phyloP scores from a whole-genome alignment of 53 echinoderm and acorn worm genomes.

The Temnopleurus reevesii region DNA sequence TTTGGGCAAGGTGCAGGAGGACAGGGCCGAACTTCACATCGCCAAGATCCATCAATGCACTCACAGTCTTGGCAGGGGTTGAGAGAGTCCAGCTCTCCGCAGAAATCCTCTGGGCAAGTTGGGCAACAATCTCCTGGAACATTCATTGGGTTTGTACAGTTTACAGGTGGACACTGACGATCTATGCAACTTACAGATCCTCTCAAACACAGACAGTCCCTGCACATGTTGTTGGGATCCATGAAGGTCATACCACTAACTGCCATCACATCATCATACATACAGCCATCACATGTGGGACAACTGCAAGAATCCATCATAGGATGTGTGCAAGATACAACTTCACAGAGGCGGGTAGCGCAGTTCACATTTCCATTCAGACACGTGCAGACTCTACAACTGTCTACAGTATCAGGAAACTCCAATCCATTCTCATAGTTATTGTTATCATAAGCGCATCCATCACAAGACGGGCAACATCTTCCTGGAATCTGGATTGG shows the following conservation, averaged over 20 bases:
- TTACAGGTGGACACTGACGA: slow-evolving; percentile 67
- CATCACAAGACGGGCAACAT: slow-evolving; percentile 90
- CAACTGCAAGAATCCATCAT: slow-evolving; percentile 88
- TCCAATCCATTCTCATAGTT: slow-evolving; percentile 79
- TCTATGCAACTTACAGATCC: slow-evolving; percentile 80
- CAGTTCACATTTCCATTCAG: slow-evolving; percentile 95
- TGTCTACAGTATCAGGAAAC: slow-evolving; percentile 83
- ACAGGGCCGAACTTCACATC: slow-evolving; percentile 66
- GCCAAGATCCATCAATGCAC: slow-evolving; percentile 83
- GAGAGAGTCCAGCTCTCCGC: slow-evolving; percentile 67
- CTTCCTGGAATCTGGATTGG: slow-evolving; percentile 70
- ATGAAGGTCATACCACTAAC: slow-evolving; percentile 76
- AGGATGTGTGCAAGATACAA: slow-evolving; percentile 79
- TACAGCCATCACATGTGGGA: slow-evolving; percentile 88
- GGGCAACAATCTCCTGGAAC: slow-evolving; percentile 90
- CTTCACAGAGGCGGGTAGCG: slow-evolving; percentile 67
- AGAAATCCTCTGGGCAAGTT: slow-evolving; percentile 71
- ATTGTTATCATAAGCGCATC: slow-evolving; percentile 80
- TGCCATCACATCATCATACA: slow-evolving; percentile 93
- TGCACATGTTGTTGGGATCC: slow-evolving; percentile 89
- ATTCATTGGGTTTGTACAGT: slow-evolving; percentile 67
- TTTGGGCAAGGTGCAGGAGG: slow-evolving; percentile 71
- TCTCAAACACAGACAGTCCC: slow-evolving; percentile 82
- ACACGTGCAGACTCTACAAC: slow-evolving; percentile 86
- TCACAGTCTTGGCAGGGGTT: slow-evolving; percentile 85